Evolutionary conservation across 2,113 vertebrate genomes (phyloP), one percentile per base, ranked within the genome.

Genomic region (Epinephelus moara): DNA sequence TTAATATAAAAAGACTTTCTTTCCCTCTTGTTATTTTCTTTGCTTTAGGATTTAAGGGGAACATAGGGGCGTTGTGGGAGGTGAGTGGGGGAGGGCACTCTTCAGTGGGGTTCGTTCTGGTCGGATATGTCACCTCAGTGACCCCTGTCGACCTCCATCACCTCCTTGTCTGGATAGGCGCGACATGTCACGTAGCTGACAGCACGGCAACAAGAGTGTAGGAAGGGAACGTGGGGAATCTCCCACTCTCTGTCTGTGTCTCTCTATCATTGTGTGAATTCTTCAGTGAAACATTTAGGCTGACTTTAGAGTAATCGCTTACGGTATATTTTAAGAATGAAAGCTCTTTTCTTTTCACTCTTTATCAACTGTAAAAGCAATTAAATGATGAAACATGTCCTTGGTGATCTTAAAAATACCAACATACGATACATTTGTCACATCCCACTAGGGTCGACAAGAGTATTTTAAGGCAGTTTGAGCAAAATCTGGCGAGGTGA

Each of bases 91-190:
- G 27, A 1, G 18, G 50, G 60, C 1, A 18, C 18, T 47, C 56
- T 12, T 62, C 76, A 13, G 67, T 4, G 2, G 59, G 69, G 49
- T 25, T 40, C 72, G 63, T 70, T 70, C 57, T 23, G 53, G 21
- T 42, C 21, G 15, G 59, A 78, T 45, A 72, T 49, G 71, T 30
- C 57, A 55, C 68, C 49, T 53, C 15, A 0, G 21, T 71, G 81
- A 86, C 50, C 75, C 78, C 75, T 27, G 78, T 76, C n/a, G 53
- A 73, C 85, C 79, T 75, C 62, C 53, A 62, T 64, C 85, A 45
- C 76, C 78, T 53, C 53, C 7, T 47, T 61, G 69, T 25, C 80
- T 15, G 64, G 40, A 14, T 53, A 0, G 17, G 33, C 47, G 56
- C 5, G 18, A 70, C 57, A 4, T 2, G 33, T 53, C 21, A 0